Conservation (phyloP, 30 jellyfish, hydroid and myxozoan genomes). For the Nemopilema nomurai region DNA sequence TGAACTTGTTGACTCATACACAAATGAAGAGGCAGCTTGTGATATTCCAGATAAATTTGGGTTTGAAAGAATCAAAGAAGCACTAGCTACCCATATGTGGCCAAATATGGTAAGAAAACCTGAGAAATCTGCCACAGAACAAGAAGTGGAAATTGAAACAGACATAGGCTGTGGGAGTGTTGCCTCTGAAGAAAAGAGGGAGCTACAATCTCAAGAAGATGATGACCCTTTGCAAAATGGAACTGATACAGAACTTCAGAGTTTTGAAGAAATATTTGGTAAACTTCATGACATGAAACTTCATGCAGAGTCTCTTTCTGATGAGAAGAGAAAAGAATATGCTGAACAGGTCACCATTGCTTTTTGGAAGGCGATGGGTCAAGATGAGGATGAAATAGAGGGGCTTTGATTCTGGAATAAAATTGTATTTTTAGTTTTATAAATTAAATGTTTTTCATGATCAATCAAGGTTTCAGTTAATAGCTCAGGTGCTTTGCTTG, state of each 20-base stretch:
- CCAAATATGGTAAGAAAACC: constrained; percentile 50
- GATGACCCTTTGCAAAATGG: constrained; percentile 15
- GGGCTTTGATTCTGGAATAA: constrained; percentile 18
- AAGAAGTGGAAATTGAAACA: background rate
- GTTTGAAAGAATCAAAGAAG: constrained; percentile 74
- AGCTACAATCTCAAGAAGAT: background rate
- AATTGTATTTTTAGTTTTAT: background rate
- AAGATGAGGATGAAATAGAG: constrained; percentile 82
- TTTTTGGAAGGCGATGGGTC: constrained; percentile 93
- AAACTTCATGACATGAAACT: constrained; percentile 77
- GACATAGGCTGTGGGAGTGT: background rate
- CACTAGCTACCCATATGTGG: constrained; percentile 83
- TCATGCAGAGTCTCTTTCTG: constrained; percentile 64
- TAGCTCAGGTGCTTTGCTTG: no score
- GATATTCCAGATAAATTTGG: constrained; percentile 82
- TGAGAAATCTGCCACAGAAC: background rate
- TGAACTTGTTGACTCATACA: constrained; percentile 56
- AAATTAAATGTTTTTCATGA: no score
- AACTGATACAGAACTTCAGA: constrained; percentile 55
- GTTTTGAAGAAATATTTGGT: constrained; percentile 81
- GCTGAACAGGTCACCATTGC: constrained; percentile 94
- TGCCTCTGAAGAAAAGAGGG: background rate
- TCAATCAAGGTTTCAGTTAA: no score
- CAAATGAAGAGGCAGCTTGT: constrained; percentile 24
- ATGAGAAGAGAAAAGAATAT: constrained; percentile 75